A percentile compares a stretch with the other conserved stretches of the same genome.
Conservation (phyloP, 2,797 vertebrate species). For the Lepilemur ruficaudatus region DNA sequence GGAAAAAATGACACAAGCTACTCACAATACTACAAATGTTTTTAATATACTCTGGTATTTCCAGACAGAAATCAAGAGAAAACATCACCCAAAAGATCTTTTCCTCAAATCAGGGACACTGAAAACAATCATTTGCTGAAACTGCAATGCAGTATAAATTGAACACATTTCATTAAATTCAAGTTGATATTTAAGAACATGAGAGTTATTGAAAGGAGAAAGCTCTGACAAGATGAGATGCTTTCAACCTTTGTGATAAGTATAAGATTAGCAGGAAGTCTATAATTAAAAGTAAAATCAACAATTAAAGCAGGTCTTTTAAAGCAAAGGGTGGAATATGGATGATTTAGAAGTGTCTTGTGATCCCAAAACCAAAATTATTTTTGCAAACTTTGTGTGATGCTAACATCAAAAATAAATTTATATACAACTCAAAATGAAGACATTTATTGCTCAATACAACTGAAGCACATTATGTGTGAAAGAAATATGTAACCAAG, state of each 20-base stretch:
- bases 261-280: constrained; percentile 16
- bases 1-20: background rate
- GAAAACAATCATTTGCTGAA: background rate
- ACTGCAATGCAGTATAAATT: background rate
- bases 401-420: background rate
- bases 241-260: constrained; percentile 20
- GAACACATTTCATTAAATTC: constrained; percentile 30
- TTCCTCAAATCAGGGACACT: background rate
- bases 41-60: background rate
- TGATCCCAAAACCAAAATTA: background rate
- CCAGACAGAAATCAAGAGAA: constrained; percentile 20
- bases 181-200: constrained; percentile 36
- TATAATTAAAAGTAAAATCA: constrained; percentile 62
- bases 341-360: constrained; percentile 33
- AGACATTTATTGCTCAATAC: constrained; percentile 43
- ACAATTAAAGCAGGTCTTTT: background rate
- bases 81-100: background rate
- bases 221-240: constrained; percentile 1
- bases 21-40: background rate
- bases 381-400: constrained; percentile 25
- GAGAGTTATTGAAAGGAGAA: constrained; percentile 48
- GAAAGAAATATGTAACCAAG: constrained; percentile 16
- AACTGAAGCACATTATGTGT: background rate
- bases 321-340: background rate
- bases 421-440: constrained; percentile 2